Evolutionary conservation across 2,797 vertebrate genomes (phyloP), one percentile per base, ranked within the genome.

Genomic region (Fistularia commersonii): DNA sequence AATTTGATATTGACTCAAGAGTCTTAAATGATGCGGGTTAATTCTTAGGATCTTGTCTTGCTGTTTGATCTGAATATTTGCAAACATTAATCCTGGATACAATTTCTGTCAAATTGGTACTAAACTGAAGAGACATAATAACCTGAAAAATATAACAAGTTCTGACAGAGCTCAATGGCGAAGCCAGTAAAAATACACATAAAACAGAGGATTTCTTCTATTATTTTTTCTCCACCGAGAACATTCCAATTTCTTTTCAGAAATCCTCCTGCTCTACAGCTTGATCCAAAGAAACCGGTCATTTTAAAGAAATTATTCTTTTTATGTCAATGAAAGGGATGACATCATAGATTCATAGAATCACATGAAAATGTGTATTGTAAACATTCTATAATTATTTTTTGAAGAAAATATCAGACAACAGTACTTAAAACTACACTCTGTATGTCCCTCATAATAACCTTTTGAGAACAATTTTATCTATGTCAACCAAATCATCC

Each of bases 401-500:
- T 23, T 23, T 2, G 23, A 23, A 23, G 23, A 23, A 23, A 23
- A 4, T 23, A 23, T 23, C 23, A 23, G 23, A 23, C 23, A 23
- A 23, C 23, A 23, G 23, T 23, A 23, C 23, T 23, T 23, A 23
- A 23, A 23, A 23, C 23, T 23, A 23, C 23, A 23, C 23, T 23
- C 23, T 23, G 23, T 23, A 2, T 23, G 4, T 23, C 23, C 2
- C 23, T 23, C 23, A 23, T 23, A 2, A 23, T 4, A 23, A 23
- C 23, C 23, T 23, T 23, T 23, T 23, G 23, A 23, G 23, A 23
- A 23, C 23, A 23, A 23, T 23, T 23, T 23, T 38, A 77, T 65
- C 41, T 36, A 47, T 64, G 40, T 48, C 53, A 45, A 39, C 43
- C 38, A 61, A 61, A 72, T 70, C 54, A 69, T 54, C 52, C 45